These are phyloP conservation scores for Zophobas morio DNA, from an alignment of 1,140 invertebrate species.

Conservation along the genomic window DNA sequence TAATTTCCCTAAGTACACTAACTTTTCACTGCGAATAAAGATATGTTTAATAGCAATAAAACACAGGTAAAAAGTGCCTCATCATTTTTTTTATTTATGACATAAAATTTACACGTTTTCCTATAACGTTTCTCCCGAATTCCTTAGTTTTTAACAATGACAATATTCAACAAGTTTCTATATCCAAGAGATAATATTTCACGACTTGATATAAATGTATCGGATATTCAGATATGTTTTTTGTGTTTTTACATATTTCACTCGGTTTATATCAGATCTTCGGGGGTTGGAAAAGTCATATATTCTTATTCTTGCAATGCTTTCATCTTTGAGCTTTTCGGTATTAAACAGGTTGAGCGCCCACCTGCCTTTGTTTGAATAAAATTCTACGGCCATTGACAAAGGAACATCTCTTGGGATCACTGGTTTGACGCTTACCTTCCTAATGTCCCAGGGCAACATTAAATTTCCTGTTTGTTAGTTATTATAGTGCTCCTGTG, in stretches of 20 bases:
- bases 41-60: no score
- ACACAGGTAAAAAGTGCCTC: neutral
- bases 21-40: no score
- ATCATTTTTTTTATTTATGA: neutral
- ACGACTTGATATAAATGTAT: slow-evolving; percentile 19
- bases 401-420: slow-evolving; percentile 31
- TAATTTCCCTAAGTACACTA: no score
- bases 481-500: slow-evolving; percentile 2
- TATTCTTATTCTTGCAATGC: slow-evolving; percentile 43
- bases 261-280: slow-evolving; percentile 39
- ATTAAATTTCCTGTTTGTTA: slow-evolving; percentile 35
- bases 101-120: neutral
- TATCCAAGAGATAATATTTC: slow-evolving; percentile 25
- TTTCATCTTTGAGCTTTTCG: slow-evolving; percentile 45
- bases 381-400: slow-evolving; percentile 27
- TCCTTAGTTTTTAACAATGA: neutral
- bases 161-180: slow-evolving; percentile 38
- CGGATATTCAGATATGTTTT: slow-evolving; percentile 25
- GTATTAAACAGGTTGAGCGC: slow-evolving; percentile 40
- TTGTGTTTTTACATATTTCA: slow-evolving; percentile 44
- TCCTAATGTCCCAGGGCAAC: slow-evolving; percentile 26
- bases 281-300: slow-evolving; percentile 41
- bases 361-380: slow-evolving; percentile 38
- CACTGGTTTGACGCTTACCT: slow-evolving; percentile 32
- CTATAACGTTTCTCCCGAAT: neutral